Base-by-base conservation (phyloP, 2,113 vertebrate genomes). In the Etia nguti region DNA sequence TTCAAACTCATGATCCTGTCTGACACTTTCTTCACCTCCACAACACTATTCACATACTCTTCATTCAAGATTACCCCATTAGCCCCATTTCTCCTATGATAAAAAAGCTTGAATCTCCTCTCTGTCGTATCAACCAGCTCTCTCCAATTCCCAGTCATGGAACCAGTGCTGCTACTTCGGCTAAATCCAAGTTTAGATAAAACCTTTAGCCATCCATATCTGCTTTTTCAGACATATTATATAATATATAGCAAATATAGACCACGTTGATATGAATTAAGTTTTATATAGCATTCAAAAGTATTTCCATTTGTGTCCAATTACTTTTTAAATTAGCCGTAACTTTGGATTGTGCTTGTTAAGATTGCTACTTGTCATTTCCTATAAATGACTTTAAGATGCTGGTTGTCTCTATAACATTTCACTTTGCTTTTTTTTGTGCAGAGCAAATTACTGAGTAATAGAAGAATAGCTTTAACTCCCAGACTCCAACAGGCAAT, bases 401-500 rank as follows among this genome's bases (percentile, higher is more conserved):
- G 16, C 62, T 46, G 24, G 65, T 79, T 29, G 55, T 85, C 29
- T 60, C 43, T 88, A 59, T 34, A 68, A 62, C 38, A 84, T 81
- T 84, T 88, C 43, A 55, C 41, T 91, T 75, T 26, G 36, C 29
- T 50, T 89, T 84, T 65, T 82, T 80, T 85, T 82, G 80, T 34
- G 3, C 52, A 50, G 83, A 70, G 55, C 31, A 75, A 87, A 83
- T 92, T 85, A 84, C 31, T 60, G 55, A 88, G 77, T 80, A 87
- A 79, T 80, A 60, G 75, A 13, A 54, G 70, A 86, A 82, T 70
- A 82, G 65, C 80, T 86, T 75, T 48, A 83, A 41, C 62, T 83
- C 56, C 55, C 29, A 68, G 83, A 85, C 83, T 55, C 81, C 31
- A 89, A 83, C 55, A 83, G 60, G 56, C 86, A 91, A 91, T 93